Conservation (phyloP, 1,140 invertebrate genomes). For the Apis mellifera region DNA sequence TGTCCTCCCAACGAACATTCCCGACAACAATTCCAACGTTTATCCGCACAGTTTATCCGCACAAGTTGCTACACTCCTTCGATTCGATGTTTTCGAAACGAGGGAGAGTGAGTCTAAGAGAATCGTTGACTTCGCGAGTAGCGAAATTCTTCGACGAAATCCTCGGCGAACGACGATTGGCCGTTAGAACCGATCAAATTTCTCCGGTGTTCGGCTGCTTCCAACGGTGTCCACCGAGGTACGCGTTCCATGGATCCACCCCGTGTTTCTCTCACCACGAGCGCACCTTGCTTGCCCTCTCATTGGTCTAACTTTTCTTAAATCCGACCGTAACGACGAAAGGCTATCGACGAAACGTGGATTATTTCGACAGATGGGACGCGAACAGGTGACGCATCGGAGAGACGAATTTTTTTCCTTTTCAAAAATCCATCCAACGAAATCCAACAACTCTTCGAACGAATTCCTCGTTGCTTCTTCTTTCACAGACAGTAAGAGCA, state of each 20-base stretch:
- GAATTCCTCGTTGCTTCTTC: background rate
- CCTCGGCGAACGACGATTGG: background rate
- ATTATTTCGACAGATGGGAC: too few relatives aligned
- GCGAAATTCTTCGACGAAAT: background rate
- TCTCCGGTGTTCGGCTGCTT: constrained; percentile 29
- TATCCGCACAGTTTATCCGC: too few relatives aligned
- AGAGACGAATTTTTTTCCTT: background rate
- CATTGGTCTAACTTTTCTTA: constrained; percentile 49
- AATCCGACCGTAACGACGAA: background rate
- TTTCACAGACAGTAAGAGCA: background rate
- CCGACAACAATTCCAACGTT: background rate
- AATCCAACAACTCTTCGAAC: background rate
- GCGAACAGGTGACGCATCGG: constrained; percentile 4
- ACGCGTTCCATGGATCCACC: constrained; percentile 61
- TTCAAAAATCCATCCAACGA: background rate
- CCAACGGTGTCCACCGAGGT: constrained; percentile 39
- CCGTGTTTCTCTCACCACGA: constrained; percentile 50
- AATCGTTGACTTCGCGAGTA: background rate
- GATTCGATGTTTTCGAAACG: background rate
- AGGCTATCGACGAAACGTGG: too few relatives aligned
- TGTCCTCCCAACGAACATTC: background rate
- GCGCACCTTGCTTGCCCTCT: constrained; percentile 28
- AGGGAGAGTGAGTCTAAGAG: background rate
- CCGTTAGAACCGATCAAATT: constrained; percentile 30
- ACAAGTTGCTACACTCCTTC: too few relatives aligned